A percentile compares a stretch with the other conserved stretches of the same genome.
Conservation (phyloP, 2,888 invertebrate genomes). For the Synanthedon andrenaeformis region DNA sequence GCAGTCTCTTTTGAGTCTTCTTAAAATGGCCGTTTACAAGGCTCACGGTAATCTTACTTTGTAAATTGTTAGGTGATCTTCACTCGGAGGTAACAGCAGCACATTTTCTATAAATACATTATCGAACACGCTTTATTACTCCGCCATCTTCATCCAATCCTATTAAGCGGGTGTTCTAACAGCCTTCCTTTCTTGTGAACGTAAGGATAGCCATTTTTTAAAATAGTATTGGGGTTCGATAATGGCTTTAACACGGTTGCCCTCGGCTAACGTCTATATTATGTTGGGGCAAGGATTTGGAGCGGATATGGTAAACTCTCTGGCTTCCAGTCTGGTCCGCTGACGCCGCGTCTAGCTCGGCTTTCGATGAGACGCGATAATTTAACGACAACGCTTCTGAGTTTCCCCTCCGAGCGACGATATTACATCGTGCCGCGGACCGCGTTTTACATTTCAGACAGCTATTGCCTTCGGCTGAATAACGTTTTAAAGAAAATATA, state of each 20-base stretch:
- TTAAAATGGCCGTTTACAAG: too few species aligned
- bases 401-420: constrained; percentile 38
- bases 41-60: too few species aligned
- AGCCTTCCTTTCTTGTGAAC: constrained; percentile 37
- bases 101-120: constrained; percentile 63
- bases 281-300: constrained; percentile 40
- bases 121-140: constrained; percentile 67
- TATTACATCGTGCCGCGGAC: constrained; percentile 39
- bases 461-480: constrained; percentile 1
- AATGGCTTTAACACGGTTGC: constrained; percentile 53
- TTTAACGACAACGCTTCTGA: constrained; percentile 49
- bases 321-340: constrained; percentile 20
- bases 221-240: constrained; percentile 63
- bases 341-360: constrained; percentile 53
- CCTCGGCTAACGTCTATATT: constrained; percentile 42
- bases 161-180: constrained; percentile 59
- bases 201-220: constrained; percentile 58
- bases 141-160: constrained; percentile 64
- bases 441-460: constrained; percentile 25
- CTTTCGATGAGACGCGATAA: constrained; percentile 48
- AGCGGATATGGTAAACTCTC: constrained; percentile 56
- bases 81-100: constrained; percentile 26
- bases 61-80: constrained; percentile 49
- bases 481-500: constrained; percentile 1
- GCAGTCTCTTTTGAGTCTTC: too few species aligned